Base-by-base conservation (phyloP, 1,140 invertebrate genomes). In the Ladona fulva region DNA sequence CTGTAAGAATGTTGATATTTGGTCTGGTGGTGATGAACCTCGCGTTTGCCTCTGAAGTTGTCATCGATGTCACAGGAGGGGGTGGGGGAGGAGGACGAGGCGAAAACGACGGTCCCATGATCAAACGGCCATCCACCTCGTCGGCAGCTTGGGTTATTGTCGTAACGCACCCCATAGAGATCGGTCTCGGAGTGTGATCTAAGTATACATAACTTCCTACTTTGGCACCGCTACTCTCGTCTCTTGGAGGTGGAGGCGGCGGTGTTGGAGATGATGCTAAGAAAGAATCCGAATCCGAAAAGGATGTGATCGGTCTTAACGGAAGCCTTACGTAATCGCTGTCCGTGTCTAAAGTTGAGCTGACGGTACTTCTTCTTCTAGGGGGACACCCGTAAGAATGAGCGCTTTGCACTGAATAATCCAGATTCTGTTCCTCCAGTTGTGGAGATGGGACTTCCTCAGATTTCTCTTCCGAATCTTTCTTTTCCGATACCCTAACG, bases 321-420 rank as follows among this genome's bases (percentile, higher is more conserved):
- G 93, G 92, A 82, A 95, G 86, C 24, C 93, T 93, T 0, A 95
- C 94, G 82, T 96, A 96, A 83, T 96, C 94, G 19, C 93, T 94
- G 81, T 95, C 93, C 0, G 94, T 95, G 82, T 95, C 93, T 82
- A 95, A 89, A 0, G 92, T 94, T 74, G 91, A 90, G 81, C 93
- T 93, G 25, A 95, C 92, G 0, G 92, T 94, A 24, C 24, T 25
- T 80, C 94, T 92, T 42, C 90, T 87, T 59, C 90, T 91, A 7
- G 93, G 94, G 86, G 94, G 94, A 16, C 89, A 87, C 14, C 89
- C 89, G 22, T 82, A 79, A 74, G 80, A 81, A 79, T 89, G 89
- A 79, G 86, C 87, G 73, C 81, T 85, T 77, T 86, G 85, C 25
- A 84, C 83, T 1, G 83, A 82, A 78, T 87, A 89, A 80, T 89